phyloP scores from a whole-genome alignment of 2,888 invertebrate genomes.

The Drosophila bunnanda region DNA sequence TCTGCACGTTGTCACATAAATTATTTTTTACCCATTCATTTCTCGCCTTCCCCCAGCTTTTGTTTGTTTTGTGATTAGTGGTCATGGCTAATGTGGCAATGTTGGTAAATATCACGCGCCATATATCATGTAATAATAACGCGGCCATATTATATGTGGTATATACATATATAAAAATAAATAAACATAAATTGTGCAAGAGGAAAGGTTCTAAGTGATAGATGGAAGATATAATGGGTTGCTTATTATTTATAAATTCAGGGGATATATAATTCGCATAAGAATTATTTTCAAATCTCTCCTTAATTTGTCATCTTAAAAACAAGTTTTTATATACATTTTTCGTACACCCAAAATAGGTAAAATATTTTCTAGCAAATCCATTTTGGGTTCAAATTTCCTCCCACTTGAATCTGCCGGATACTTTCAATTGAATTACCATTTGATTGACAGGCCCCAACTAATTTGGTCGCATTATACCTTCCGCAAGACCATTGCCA shows the following conservation, averaged over 20 bases:
- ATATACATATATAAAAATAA: neutral
- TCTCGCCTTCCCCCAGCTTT: neutral
- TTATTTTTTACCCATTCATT: slow-evolving; percentile 40
- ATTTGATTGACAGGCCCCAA: slow-evolving; percentile 41
- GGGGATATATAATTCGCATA: neutral
- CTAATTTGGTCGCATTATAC: slow-evolving; percentile 46
- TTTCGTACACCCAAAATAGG: neutral
- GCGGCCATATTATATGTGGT: slow-evolving; percentile 14
- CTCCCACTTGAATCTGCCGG: slow-evolving; percentile 10
- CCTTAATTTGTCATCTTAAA: neutral
- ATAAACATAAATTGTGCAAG: slow-evolving; percentile 6
- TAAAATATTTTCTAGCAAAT: neutral
- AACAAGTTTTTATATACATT: neutral
- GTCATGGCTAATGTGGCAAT: slow-evolving; percentile 66
- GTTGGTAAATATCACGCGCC: slow-evolving; percentile 65
- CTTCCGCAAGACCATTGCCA: slow-evolving; percentile 4
- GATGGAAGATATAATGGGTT: neutral
- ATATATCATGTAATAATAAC: slow-evolving; percentile 62
- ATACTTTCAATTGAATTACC: slow-evolving; percentile 45
- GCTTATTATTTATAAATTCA: neutral
- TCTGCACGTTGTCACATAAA: slow-evolving; percentile 72
- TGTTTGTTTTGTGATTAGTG: slow-evolving; percentile 58
- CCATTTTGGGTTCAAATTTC: neutral
- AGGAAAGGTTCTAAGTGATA: neutral
- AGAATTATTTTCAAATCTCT: too few relatives aligned